A percentile compares a stretch with the other conserved stretches of the same genome.
phyloP scores from a whole-genome alignment of 2,797 vertebrate species.

The Rhinichthys osculus region DNA sequence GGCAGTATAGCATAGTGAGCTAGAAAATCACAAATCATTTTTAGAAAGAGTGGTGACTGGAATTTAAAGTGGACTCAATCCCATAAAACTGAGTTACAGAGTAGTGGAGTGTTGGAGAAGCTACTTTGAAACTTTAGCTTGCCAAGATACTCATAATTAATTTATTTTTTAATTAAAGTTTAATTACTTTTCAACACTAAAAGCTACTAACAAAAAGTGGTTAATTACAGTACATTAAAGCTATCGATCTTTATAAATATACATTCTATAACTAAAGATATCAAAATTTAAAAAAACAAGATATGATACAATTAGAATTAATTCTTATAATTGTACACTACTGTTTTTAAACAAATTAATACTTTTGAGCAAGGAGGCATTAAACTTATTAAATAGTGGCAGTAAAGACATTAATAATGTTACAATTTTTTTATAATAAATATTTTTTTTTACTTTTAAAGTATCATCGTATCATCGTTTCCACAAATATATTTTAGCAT shows the following conservation, averaged over 20 bases:
- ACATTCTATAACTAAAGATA: too few relatives aligned
- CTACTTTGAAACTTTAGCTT: not conserved
- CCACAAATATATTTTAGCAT: not conserved
- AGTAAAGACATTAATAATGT: not conserved
- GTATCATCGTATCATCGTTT: not conserved
- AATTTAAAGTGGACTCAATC: constrained; percentile 1
- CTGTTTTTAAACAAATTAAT: not conserved
- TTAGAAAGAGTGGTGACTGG: not conserved
- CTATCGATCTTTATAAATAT: not conserved
- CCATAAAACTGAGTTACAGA: not conserved
- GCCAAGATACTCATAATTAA: not conserved
- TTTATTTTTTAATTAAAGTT: not conserved
- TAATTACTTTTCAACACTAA: too few relatives aligned
- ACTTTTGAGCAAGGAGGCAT: not conserved
- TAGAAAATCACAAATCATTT: constrained; percentile 10
- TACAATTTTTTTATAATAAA: too few relatives aligned
- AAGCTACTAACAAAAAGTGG: not conserved
- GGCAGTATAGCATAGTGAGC: not conserved
- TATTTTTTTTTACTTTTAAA: too few relatives aligned
- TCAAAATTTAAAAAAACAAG: too few relatives aligned
- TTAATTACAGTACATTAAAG: not conserved
- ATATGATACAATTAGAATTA: not conserved
- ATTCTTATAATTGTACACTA: too few relatives aligned
- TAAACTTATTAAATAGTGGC: not conserved
- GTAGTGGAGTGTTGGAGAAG: not conserved